Base-by-base conservation (phyloP, 1,140 invertebrate genomes). In the Papilio xuthus region DNA sequence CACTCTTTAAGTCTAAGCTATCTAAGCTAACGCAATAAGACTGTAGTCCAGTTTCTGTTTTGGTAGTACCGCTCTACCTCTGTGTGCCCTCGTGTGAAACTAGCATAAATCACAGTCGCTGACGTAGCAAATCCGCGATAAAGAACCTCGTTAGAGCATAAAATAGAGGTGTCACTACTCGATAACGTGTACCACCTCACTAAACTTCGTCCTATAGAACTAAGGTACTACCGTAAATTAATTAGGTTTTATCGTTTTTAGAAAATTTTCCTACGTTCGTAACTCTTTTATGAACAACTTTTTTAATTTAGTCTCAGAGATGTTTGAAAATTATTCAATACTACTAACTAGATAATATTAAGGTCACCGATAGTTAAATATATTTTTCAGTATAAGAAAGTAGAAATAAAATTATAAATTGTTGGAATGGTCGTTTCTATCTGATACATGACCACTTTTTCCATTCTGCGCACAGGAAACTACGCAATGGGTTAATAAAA, bases 401-500 rank as follows among this genome's bases (percentile, higher is more conserved):
- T 20, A 20, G n/a, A 56, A 20, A 20, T 8, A 23, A 1, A 20
- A 56, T 20, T 8, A 23, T 20, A 56, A 56, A 23, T 53, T n/a
- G 18, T n/a, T 23, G 28, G 18, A 4, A 3, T 4, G 15, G 7
- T 26, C 28, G 37, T 53, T 60, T 32, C 28, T 28, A 9, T 41
- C 28, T 53, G 28, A 28, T n/a, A 74, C 72, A 53, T 76, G 53
- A 63, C 32, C 53, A 23, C 53, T 76, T 56, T 71, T 71, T 72
- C 41, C 41, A 44, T 69, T 23, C 44, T 7, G 2, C 53, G 50
- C 28, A 63, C 80, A 80, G 82, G 81, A 83, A 83, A 80, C 81
- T 83, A 80, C 77, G 60, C 76, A 78, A 74, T 77, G 56, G 70
- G 12, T 70, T 70, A 78, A 70, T 80, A 47, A 41, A 69, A 82